A percentile compares a stretch with the other conserved stretches of the same genome.
phyloP scores from a whole-genome alignment of 2,888 invertebrate species.

The Pammene aurita region DNA sequence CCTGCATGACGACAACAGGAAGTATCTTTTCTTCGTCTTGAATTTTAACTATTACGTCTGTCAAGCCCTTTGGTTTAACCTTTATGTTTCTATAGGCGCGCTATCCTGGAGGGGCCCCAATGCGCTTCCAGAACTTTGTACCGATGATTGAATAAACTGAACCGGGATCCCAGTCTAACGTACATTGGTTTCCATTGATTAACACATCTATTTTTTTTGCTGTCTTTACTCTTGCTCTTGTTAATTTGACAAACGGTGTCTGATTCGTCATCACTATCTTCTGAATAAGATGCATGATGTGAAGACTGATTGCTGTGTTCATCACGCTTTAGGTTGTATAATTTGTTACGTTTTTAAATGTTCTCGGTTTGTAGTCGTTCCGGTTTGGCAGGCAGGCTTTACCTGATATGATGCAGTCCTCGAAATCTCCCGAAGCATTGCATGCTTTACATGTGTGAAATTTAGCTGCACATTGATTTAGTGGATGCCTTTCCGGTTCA shows the following conservation, averaged over 20 bases:
- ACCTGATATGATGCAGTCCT: constrained; percentile 8
- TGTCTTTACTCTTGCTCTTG: too few relatives aligned
- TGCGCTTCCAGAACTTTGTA: neutral
- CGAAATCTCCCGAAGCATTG: neutral
- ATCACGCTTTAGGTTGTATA: neutral
- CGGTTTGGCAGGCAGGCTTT: constrained; percentile 1
- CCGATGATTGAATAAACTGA: constrained; percentile 15
- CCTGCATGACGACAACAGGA: neutral
- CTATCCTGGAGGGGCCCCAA: neutral
- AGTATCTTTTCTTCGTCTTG: neutral
- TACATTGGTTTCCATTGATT: neutral
- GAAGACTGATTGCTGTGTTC: neutral
- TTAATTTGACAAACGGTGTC: too few relatives aligned
- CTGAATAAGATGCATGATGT: neutral
- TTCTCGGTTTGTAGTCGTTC: neutral
- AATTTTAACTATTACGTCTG: neutral
- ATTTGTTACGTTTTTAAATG: neutral
- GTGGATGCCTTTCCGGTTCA: too few relatives aligned
- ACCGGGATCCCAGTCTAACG: constrained; percentile 21
- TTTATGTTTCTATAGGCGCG: neutral
- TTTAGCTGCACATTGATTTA: too few relatives aligned
- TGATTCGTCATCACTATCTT: too few relatives aligned
- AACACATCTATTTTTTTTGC: too few relatives aligned
- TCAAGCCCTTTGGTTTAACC: neutral
- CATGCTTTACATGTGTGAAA: too few relatives aligned